phyloP scores from a whole-genome alignment of 2,113 vertebrate species.

The Amia ocellicauda region DNA sequence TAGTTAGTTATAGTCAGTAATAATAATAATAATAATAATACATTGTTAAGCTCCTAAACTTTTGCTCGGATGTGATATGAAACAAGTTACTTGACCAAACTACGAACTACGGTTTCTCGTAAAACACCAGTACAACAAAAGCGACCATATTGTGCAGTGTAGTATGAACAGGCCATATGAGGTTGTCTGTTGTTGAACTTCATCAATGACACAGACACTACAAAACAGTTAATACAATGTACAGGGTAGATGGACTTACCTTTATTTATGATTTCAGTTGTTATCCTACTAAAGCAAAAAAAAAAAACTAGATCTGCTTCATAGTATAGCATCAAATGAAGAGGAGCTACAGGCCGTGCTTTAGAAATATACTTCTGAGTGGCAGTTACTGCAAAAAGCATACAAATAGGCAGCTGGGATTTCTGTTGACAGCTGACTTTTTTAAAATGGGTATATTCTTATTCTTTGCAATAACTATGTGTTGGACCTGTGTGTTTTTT shows the following conservation, averaged over 20 bases:
- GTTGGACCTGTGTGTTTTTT: conserved; percentile 28
- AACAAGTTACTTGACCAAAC: too few relatives aligned
- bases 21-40: too few relatives aligned
- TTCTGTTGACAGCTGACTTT: conserved; percentile 56
- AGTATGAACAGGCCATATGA: too few relatives aligned
- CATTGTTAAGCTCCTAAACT: too few relatives aligned
- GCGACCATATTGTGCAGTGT: too few relatives aligned
- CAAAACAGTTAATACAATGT: neutral
- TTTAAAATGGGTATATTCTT: conserved; percentile 30
- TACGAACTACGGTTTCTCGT: too few relatives aligned
- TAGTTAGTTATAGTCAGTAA: too few relatives aligned
- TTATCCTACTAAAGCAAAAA: neutral
- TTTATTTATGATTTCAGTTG: neutral
- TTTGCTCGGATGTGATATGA: too few relatives aligned
- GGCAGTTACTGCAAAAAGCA: conserved; percentile 22
- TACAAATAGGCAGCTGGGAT: conserved; percentile 45
- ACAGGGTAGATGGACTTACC: neutral
- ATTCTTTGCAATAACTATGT: conserved; percentile 16
- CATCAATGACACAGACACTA: neutral
- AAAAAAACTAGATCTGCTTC: neutral
- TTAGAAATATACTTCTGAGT: neutral
- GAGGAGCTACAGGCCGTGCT: neutral
- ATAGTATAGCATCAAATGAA: neutral
- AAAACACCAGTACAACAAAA: too few relatives aligned
- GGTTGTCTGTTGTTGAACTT: too few relatives aligned